phyloP scores from a whole-genome alignment of 2,797 vertebrate species.

The Crocodylus rhombifer region DNA sequence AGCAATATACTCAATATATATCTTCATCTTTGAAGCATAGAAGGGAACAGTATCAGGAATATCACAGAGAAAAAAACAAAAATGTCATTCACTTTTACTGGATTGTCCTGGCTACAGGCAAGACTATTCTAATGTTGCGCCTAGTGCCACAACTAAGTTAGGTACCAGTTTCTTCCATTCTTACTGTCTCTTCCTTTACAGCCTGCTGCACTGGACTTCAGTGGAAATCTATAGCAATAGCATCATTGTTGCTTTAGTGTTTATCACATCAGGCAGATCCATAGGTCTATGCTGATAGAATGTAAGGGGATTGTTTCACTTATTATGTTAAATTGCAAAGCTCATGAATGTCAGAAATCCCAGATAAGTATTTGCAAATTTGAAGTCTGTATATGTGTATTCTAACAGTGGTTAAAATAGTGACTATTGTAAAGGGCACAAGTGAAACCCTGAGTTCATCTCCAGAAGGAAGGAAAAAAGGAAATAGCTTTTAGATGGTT shows the following conservation, averaged over 20 bases:
- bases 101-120: neutral
- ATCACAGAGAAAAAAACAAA: neutral
- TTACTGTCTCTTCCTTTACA: neutral
- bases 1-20: neutral
- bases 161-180: neutral
- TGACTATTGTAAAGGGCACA: neutral
- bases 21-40: neutral
- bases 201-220: rapidly evolving
- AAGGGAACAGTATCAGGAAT: neutral
- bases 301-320: neutral
- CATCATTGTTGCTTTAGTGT: neutral
- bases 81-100: neutral
- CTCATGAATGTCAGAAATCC: neutral
- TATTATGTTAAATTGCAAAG: neutral
- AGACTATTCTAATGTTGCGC: neutral
- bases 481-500: neutral
- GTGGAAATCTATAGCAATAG: neutral
- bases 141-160: neutral
- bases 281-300: neutral
- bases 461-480: neutral
- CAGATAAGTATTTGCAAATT: neutral
- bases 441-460: neutral
- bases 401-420: neutral
- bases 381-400: neutral
- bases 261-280: neutral